Evolutionary conservation across 2,797 vertebrate genomes (phyloP), one percentile per base, ranked within the genome.

Genomic region (Petrocephalus sullivani): DNA sequence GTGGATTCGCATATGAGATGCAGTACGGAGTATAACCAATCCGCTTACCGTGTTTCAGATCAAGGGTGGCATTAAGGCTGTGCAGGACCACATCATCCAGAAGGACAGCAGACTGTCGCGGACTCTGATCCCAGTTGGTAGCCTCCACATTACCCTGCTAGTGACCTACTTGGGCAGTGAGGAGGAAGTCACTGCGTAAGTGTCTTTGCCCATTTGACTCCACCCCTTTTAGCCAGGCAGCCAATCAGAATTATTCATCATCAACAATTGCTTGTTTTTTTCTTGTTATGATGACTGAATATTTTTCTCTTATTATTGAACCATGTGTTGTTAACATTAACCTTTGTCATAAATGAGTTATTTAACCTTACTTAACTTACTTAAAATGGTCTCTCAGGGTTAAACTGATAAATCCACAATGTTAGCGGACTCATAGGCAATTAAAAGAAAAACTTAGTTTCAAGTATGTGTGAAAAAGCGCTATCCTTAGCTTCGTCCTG

Each of bases 101-200:
- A 96, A 97, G 91, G 98, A 99, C 91, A 90, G 95, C 54, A 96
- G 93, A 81, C 92, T 99, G 90, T 95, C 96, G 85, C 95, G 93
- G 94, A 96, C 97, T 49, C 97, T 99, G 96, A 93, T 96, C 89
- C 93, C 89, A 0, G 89, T 95, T 78, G 96, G 96, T 28, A 97
- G 96, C 0, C 96, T 99, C n/a, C 98, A 99, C 91, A 91, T 99
- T 90, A 99, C 98, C 0, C 95, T 99, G 28, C 93, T 99, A 6
- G 96, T 98, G 94, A 97, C 97, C 92, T 95, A 97, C 91, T 95
- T 99, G 82, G 93, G 96, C 88, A 97, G 67, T 91, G 95, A 98
- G 93, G 96, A 97, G 90, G 97, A 98, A 93, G 91, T 98, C 54
- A 93, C 94, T 89, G 88, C 91, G 98, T 99, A 95, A 95, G 98